These are phyloP conservation scores for Apis laboriosa DNA, from an alignment of 1,140 invertebrate species.

Conservation along the genomic window DNA sequence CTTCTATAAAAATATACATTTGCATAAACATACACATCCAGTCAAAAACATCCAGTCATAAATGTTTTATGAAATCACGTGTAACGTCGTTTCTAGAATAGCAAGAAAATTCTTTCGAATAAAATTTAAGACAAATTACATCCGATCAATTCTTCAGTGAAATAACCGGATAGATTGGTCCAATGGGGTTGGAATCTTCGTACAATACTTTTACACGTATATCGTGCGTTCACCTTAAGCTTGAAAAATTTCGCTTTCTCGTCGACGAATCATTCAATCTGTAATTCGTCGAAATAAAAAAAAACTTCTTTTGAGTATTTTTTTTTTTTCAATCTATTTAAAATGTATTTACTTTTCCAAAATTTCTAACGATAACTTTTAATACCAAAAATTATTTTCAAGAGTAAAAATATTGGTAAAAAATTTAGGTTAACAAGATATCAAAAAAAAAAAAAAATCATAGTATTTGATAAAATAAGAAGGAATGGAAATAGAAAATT, in stretches of 20 bases:
- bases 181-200: constrained; percentile 39
- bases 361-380: too few relatives aligned
- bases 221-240: constrained; percentile 36
- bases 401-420: too few relatives aligned
- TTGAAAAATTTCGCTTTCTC: constrained; percentile 60
- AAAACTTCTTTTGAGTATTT: background rate
- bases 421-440: too few relatives aligned
- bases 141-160: constrained; percentile 39
- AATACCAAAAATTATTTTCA: too few relatives aligned
- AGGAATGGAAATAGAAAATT: background rate
- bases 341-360: background rate
- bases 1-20: background rate
- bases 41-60: background rate
- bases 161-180: constrained; percentile 51
- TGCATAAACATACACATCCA: too few relatives aligned
- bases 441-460: background rate
- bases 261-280: constrained; percentile 51
- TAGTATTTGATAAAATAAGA: background rate
- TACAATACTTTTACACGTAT: constrained; percentile 34
- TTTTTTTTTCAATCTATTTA: background rate
- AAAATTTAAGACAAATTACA: constrained; percentile 58
- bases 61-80: background rate
- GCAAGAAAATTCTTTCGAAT: constrained; percentile 20
- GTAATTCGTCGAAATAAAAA: background rate
- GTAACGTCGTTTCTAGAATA: background rate